A percentile compares a stretch with the other conserved stretches of the same genome.
Conservation (phyloP, 2,888 invertebrate species). For the Pseudococcus jackbeardsleyi region DNA sequence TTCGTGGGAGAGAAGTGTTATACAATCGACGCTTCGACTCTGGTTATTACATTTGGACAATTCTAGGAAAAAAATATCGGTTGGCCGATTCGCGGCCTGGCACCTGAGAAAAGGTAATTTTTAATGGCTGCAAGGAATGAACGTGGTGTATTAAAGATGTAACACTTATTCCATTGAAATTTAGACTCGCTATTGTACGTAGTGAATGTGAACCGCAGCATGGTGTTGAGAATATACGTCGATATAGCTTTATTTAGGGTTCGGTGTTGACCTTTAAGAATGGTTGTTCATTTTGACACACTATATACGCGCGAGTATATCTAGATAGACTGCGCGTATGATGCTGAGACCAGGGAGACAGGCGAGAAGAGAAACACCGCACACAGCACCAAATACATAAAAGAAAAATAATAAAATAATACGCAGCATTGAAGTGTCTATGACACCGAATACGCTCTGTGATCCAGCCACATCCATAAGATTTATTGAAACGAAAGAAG, state of each 20-base stretch:
- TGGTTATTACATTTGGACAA: neutral
- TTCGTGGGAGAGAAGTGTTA: slow-evolving; percentile 16
- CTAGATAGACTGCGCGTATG: neutral
- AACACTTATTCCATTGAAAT: slow-evolving; percentile 53
- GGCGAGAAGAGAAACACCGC: slow-evolving; percentile 13
- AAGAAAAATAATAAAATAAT: slow-evolving; percentile 53
- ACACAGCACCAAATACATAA: slow-evolving; percentile 22
- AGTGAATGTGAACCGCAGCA: slow-evolving; percentile 53
- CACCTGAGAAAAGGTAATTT: slow-evolving; percentile 43
- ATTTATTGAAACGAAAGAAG: slow-evolving; percentile 29
- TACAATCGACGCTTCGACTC: neutral
- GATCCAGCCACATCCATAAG: slow-evolving; percentile 4
- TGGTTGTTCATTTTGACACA: slow-evolving; percentile 47
- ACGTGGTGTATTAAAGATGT: slow-evolving; percentile 54
- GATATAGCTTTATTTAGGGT: slow-evolving; percentile 54
- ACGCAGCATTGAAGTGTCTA: slow-evolving; percentile 54
- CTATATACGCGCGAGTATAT: slow-evolving; percentile 7
- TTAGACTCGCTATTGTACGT: slow-evolving; percentile 43
- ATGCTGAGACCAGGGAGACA: neutral
- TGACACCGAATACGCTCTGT: slow-evolving; percentile 37
- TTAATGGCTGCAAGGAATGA: slow-evolving; percentile 15
- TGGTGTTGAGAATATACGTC: slow-evolving; percentile 52
- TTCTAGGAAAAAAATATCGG: slow-evolving; percentile 31
- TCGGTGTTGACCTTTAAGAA: slow-evolving; percentile 53
- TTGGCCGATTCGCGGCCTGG: neutral